Percentiles rank a stretch among this genome's conserved stretches.
phyloP scores from a whole-genome alignment of 2,113 vertebrate species.

The Tauraco erythrolophus region DNA sequence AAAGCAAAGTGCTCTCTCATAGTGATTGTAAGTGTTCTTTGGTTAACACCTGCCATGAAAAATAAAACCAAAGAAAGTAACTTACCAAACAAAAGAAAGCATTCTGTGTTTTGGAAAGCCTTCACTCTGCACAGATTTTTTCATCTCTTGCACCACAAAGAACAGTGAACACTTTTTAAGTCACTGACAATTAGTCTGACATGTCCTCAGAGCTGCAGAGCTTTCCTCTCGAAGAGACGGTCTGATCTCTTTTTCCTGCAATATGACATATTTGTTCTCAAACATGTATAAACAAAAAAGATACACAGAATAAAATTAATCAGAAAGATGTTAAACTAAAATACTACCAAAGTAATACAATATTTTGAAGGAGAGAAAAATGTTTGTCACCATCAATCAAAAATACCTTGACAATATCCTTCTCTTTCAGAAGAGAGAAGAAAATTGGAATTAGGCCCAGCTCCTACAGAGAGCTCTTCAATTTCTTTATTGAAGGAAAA shows the following conservation, averaged over 20 bases:
- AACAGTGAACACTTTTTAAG: neutral
- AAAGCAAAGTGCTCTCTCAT: neutral
- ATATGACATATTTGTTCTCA: neutral
- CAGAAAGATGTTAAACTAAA: neutral
- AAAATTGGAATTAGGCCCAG: conserved; percentile 13
- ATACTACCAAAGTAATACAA: neutral
- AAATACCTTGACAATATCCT: neutral
- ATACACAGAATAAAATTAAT: neutral
- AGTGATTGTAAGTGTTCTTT: neutral
- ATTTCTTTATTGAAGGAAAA: conserved; percentile 33
- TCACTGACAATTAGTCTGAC: neutral
- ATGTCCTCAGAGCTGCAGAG: neutral
- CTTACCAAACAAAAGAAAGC: neutral
- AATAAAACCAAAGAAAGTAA: neutral
- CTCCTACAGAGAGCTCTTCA: neutral
- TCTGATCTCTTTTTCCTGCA: neutral
- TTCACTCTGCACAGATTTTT: neutral
- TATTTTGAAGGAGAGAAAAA: neutral
- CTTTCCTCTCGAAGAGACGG: neutral
- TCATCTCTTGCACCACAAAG: neutral
- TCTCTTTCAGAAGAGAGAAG: neutral
- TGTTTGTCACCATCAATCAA: neutral
- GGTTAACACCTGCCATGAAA: neutral
- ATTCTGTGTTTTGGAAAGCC: neutral
- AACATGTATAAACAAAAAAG: neutral